Evolutionary conservation across 2,113 vertebrate genomes (phyloP).

Genomic region (Caranx ignobilis): DNA sequence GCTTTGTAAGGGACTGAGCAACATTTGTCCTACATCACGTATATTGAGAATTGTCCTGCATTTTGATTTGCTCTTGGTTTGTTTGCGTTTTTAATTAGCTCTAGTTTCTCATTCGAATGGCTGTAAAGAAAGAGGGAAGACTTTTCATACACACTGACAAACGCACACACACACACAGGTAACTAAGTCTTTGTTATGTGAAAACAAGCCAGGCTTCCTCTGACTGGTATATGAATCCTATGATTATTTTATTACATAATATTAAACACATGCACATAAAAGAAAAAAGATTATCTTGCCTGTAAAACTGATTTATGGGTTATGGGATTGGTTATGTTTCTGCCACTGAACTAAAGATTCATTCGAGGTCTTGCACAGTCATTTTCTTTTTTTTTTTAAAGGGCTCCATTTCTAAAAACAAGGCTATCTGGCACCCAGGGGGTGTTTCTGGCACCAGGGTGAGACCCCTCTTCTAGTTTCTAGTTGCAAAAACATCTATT

Average conservation of each 20-base stretch:
- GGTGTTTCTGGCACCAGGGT: conserved; percentile 52
- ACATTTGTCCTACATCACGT: no score
- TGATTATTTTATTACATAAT: conserved; percentile 13
- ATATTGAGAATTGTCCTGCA: no score
- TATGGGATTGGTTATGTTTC: conserved; percentile 4
- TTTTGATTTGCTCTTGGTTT: no score
- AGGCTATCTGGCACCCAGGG: conserved; percentile 39
- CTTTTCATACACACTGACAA: no score
- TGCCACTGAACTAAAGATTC: background rate
- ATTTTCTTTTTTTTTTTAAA: background rate
- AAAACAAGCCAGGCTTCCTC: background rate
- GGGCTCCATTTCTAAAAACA: conserved; percentile 34
- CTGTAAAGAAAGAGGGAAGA: no score
- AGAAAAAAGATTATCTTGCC: background rate
- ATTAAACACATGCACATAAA: conserved; percentile 16
- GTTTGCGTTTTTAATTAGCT: no score
- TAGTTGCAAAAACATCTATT: conserved; percentile 32
- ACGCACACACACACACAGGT: no score
- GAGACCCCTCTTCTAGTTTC: conserved; percentile 19
- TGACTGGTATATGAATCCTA: conserved; percentile 20
- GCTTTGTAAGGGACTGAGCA: no score
- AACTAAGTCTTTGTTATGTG: conserved; percentile 3
- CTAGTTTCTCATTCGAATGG: no score
- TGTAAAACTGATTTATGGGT: conserved; percentile 9
- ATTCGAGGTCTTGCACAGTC: conserved; percentile 10